phyloP scores from a whole-genome alignment of 2,113 vertebrate species.

The Pedionomus torquatus region DNA sequence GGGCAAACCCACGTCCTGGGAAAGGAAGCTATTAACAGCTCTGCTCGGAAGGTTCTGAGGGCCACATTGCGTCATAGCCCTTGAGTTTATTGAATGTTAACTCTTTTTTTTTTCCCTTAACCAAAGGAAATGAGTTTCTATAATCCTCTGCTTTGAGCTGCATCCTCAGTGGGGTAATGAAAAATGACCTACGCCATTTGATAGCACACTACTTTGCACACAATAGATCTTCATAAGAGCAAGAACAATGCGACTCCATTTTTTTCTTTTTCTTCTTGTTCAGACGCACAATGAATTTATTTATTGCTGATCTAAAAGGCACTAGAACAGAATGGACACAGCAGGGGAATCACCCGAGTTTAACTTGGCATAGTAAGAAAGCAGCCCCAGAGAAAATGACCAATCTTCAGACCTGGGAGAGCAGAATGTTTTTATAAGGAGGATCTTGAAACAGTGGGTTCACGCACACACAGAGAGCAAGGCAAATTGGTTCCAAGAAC shows the following conservation, averaged over 20 bases:
- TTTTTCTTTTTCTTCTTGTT: neutral
- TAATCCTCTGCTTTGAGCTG: slow-evolving; percentile 68
- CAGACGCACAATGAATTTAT: slow-evolving; percentile 50
- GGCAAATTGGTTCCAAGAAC: slow-evolving; percentile 13
- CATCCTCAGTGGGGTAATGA: slow-evolving; percentile 63
- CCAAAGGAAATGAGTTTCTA: slow-evolving; percentile 75
- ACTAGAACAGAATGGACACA: slow-evolving; percentile 26
- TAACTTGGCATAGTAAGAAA: slow-evolving; percentile 28
- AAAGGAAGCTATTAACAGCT: slow-evolving; percentile 81
- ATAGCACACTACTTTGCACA: slow-evolving; percentile 53
- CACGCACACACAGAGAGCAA: neutral
- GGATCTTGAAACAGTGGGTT: slow-evolving; percentile 18
- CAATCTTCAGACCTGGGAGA: neutral
- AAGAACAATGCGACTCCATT: neutral
- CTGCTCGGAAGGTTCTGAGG: slow-evolving; percentile 55
- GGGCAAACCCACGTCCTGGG: slow-evolving; percentile 62
- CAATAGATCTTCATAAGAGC: slow-evolving; percentile 60
- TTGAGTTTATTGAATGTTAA: slow-evolving; percentile 65
- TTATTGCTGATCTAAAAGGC: slow-evolving; percentile 50
- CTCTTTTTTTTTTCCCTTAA: slow-evolving; percentile 53
- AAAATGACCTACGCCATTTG: slow-evolving; percentile 64
- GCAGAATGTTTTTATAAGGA: slow-evolving; percentile 2
- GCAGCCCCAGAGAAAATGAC: slow-evolving; percentile 15
- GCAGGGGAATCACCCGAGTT: neutral
- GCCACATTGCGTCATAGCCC: slow-evolving; percentile 59